Evolutionary conservation across 53 echinoderm and acorn worm genomes (phyloP).

Genomic region (Antedon mediterranea): DNA sequence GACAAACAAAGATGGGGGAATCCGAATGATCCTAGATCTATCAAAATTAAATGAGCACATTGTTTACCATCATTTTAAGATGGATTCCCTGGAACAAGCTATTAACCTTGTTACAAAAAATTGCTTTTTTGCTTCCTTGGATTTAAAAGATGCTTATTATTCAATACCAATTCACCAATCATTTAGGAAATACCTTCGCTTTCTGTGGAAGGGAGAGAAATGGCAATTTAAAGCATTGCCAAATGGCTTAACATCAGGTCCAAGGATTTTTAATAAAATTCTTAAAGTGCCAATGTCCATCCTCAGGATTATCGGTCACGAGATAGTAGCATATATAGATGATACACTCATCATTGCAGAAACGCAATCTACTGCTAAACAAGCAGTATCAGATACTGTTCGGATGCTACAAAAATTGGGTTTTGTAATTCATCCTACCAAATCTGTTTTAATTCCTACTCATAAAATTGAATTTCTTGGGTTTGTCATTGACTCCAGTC

Average conservation of each 20-base stretch:
- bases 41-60: conserved; percentile 13
- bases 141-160: conserved; percentile 57
- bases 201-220: conserved; percentile 23
- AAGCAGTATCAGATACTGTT: neutral
- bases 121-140: conserved; percentile 32
- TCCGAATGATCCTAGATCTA: conserved; percentile 8
- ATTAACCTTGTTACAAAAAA: neutral
- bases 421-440: conserved; percentile 5
- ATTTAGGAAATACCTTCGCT: conserved; percentile 28
- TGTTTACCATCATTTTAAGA: conserved; percentile 15
- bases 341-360: conserved; percentile 5
- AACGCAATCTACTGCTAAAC: neutral
- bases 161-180: conserved; percentile 26
- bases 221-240: conserved; percentile 25
- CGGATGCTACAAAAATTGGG: neutral
- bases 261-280: conserved; percentile 36
- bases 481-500: conserved; percentile 3
- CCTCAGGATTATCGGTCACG: neutral
- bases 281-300: neutral
- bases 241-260: conserved; percentile 39
- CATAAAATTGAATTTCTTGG: conserved; percentile 14
- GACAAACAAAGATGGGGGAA: conserved; percentile 9
- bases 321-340: conserved; percentile 7
- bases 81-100: conserved; percentile 4
- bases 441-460: conserved; percentile 14